These are phyloP conservation scores for Aeoliscus strigatus DNA, from an alignment of 2,797 vertebrate genomes.

Conservation along the genomic window DNA sequence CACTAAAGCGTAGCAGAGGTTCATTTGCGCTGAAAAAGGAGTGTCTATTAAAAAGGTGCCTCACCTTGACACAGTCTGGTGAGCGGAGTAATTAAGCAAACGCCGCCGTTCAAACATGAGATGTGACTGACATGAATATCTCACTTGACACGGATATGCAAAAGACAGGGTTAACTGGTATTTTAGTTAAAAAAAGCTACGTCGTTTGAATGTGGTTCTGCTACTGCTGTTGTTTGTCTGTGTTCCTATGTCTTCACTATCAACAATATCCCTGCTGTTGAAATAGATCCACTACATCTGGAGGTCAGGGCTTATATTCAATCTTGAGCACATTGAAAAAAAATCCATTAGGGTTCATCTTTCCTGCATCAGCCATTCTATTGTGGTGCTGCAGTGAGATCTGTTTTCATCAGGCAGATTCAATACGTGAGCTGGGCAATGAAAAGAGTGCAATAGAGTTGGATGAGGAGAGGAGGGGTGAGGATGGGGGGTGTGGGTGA, in stretches of 20 bases:
- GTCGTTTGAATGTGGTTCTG: constrained; percentile 11
- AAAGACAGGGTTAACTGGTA: constrained; percentile 55
- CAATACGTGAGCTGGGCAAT: constrained; percentile 76
- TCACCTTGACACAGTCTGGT: constrained; percentile 73
- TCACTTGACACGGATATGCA: constrained; percentile 60
- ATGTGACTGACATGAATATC: constrained; percentile 61
- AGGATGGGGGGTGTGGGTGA: not conserved
- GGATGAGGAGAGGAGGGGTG: constrained; percentile 61
- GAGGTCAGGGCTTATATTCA: constrained; percentile 82
- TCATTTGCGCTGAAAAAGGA: constrained; percentile 64
- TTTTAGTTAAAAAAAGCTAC: constrained; percentile 29
- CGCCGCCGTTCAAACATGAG: constrained; percentile 68
- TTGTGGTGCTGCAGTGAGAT: constrained; percentile 80
- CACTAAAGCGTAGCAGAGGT: constrained; percentile 65
- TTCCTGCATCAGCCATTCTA: constrained; percentile 80
- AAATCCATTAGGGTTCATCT: constrained; percentile 85
- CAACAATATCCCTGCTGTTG: constrained; percentile 74
- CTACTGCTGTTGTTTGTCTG: constrained; percentile 22
- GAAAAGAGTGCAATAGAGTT: constrained; percentile 72
- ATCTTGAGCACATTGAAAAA: constrained; percentile 75
- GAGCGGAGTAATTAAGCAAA: constrained; percentile 75
- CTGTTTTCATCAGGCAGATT: constrained; percentile 84
- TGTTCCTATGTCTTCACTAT: constrained; percentile 61
- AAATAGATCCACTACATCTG: constrained; percentile 80
- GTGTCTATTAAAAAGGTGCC: constrained; percentile 69